Conservation (phyloP, 2,797 vertebrate genomes). For the Phrynocephalus forsythii region DNA sequence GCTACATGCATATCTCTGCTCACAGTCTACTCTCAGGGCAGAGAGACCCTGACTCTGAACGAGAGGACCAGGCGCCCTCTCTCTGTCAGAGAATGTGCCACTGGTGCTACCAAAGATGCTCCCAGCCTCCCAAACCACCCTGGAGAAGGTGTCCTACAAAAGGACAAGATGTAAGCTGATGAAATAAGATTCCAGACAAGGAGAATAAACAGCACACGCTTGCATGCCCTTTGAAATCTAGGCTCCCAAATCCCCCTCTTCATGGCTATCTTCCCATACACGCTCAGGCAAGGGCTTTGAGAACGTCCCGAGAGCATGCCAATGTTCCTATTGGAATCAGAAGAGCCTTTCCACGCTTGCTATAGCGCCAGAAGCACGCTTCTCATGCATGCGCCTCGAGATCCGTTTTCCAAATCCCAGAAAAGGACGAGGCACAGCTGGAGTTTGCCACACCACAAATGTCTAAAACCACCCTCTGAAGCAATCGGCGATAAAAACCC, state of each 20-base stretch:
- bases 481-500: neutral
- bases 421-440: neutral
- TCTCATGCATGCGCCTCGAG: neutral
- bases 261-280: no score
- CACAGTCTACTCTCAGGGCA: no score
- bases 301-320: neutral
- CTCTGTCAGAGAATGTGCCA: neutral
- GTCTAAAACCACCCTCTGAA: neutral
- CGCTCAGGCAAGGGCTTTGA: neutral
- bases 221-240: neutral
- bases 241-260: neutral
- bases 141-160: neutral
- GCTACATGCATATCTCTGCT: no score
- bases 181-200: neutral
- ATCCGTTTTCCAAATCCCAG: no score
- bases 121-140: neutral
- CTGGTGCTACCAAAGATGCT: no score
- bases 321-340: neutral
- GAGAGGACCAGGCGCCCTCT: neutral
- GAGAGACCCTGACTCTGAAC: neutral
- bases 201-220: neutral
- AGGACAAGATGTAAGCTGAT: neutral
- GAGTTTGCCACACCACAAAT: constrained; percentile 11
- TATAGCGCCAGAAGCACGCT: neutral
- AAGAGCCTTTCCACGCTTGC: neutral